phyloP scores from a whole-genome alignment of 2,888 invertebrate genomes.

The Idaea straminata region DNA sequence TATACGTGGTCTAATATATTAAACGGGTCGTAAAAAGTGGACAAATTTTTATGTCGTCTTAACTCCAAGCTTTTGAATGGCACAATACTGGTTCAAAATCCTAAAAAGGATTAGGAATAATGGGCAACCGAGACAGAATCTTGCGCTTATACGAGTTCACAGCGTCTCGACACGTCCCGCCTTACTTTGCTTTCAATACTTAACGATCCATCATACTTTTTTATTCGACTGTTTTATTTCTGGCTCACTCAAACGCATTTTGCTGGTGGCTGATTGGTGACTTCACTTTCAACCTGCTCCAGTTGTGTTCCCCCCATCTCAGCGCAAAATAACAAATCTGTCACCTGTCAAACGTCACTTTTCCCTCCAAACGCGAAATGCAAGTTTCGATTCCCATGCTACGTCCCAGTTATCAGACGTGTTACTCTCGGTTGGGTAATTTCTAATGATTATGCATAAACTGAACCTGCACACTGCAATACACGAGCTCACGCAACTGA shows the following conservation, averaged over 20 bases:
- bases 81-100: slow-evolving; percentile 36
- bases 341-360: slow-evolving; percentile 61
- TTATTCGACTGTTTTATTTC: slow-evolving; percentile 6
- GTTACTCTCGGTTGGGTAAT: slow-evolving; percentile 65
- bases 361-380: slow-evolving; percentile 61
- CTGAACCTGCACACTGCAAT: slow-evolving; percentile 69
- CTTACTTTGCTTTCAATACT: slow-evolving; percentile 30
- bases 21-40: slow-evolving; percentile 37
- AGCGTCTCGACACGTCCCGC: slow-evolving; percentile 58
- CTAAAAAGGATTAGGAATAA: slow-evolving; percentile 55
- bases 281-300: neutral
- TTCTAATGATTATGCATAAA: slow-evolving; percentile 75
- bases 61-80: slow-evolving; percentile 39
- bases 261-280: neutral
- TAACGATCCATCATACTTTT: slow-evolving; percentile 19
- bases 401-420: slow-evolving; percentile 40
- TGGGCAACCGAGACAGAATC: slow-evolving; percentile 44
- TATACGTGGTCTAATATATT: slow-evolving; percentile 29
- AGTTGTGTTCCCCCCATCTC: neutral
- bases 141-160: slow-evolving; percentile 59
- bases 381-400: slow-evolving; percentile 62
- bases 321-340: slow-evolving; percentile 23
- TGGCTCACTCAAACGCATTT: slow-evolving; percentile 7
- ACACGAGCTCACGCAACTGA: slow-evolving; percentile 78
- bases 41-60: slow-evolving; percentile 42